These are phyloP conservation scores for Pocillopora damicornis DNA, from an alignment of 64 coral and sea anemone species.

Conservation along the genomic window DNA sequence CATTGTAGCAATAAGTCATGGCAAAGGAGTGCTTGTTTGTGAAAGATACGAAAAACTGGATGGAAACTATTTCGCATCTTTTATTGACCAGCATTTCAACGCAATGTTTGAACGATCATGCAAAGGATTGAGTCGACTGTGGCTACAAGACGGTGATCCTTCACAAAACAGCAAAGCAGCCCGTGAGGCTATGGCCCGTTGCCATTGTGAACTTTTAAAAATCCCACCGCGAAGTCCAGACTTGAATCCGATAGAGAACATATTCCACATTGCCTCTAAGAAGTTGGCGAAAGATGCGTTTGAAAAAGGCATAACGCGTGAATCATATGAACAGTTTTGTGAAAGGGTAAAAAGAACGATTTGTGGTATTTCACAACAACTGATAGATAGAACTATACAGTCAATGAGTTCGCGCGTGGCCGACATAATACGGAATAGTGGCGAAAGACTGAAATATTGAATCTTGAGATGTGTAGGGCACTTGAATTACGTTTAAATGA, in stretches of 20 bases:
- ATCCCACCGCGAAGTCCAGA: conserved; percentile 61
- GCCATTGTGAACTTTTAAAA: conserved; percentile 12
- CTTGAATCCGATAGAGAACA: conserved; percentile 64
- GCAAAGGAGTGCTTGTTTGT: conserved; percentile 44
- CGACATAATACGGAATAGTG: not conserved
- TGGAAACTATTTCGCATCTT: conserved; percentile 32
- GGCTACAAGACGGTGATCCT: conserved; percentile 56
- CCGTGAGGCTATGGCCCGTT: not conserved
- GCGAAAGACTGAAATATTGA: not conserved
- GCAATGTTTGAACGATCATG: not conserved
- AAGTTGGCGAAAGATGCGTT: conserved; percentile 56
- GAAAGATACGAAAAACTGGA: conserved; percentile 23
- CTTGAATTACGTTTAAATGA: not conserved
- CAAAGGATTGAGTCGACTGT: conserved; percentile 10
- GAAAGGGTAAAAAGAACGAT: conserved; percentile 23
- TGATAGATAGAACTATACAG: not conserved
- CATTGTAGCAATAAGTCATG: conserved; percentile 56
- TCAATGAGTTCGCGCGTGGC: not conserved
- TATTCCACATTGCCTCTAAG: conserved; percentile 45
- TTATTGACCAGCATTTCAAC: conserved; percentile 38
- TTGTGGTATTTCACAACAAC: not conserved
- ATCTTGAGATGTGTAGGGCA: not conserved
- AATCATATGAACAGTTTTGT: conserved; percentile 53
- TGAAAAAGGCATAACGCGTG: conserved; percentile 29
- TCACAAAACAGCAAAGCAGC: conserved; percentile 46